phyloP scores from a whole-genome alignment of 2,888 invertebrate species.

The Entomobrya multifasciata region DNA sequence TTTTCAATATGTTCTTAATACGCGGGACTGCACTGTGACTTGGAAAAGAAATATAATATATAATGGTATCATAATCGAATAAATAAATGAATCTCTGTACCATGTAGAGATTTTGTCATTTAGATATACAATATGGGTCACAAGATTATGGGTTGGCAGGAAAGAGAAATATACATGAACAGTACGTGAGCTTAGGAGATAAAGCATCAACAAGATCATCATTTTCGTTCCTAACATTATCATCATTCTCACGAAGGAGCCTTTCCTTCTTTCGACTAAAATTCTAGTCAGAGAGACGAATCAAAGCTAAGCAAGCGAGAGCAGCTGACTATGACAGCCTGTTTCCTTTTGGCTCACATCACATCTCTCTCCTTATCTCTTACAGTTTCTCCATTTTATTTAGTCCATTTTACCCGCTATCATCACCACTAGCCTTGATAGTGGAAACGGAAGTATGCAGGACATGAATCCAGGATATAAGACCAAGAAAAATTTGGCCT shows the following conservation, averaged over 20 bases:
- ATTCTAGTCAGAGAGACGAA: slow-evolving; percentile 51
- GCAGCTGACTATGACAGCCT: slow-evolving; percentile 65
- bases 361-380: slow-evolving; percentile 7
- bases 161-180: too few species aligned
- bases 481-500: slow-evolving; percentile 23
- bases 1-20: slow-evolving; percentile 33
- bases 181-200: too few species aligned
- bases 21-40: slow-evolving; percentile 1
- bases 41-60: neutral
- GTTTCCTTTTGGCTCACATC: slow-evolving; percentile 47
- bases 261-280: too few species aligned
- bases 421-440: slow-evolving; percentile 19
- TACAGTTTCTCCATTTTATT: slow-evolving; percentile 26
- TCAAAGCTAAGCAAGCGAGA: slow-evolving; percentile 36
- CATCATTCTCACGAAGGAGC: slow-evolving; percentile 43
- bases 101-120: too few species aligned
- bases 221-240: slow-evolving; percentile 34
- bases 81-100: neutral
- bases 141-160: neutral
- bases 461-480: slow-evolving; percentile 31
- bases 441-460: slow-evolving; percentile 41
- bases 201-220: slow-evolving; percentile 41
- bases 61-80: neutral
- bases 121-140: slow-evolving; percentile 8
- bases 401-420: too few species aligned